These are phyloP conservation scores for Nycticebus coucang DNA, from an alignment of 2,113 vertebrate species.

Conservation along the genomic window DNA sequence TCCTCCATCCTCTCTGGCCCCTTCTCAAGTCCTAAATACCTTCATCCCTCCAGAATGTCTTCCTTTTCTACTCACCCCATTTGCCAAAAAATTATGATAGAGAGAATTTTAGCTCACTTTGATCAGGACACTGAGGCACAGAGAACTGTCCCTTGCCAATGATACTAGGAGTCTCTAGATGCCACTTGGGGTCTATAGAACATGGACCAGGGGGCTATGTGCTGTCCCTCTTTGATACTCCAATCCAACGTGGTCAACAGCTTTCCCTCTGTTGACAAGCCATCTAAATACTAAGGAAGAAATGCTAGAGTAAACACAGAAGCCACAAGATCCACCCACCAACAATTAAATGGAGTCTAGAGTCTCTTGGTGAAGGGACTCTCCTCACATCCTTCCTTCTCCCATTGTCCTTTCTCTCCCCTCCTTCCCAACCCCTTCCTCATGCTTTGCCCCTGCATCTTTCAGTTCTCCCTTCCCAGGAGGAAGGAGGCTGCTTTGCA, in stretches of 20 bases:
- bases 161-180: background rate
- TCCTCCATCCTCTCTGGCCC: background rate
- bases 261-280: background rate
- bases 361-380: background rate
- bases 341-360: background rate
- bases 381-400: background rate
- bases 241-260: background rate
- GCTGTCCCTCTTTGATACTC: background rate
- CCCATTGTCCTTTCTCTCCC: background rate
- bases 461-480: background rate
- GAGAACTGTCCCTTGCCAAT: background rate
- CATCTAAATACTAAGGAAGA: background rate
- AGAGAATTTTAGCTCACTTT: background rate
- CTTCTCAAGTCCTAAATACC: background rate
- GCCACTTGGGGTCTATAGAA: background rate
- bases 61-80: background rate
- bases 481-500: background rate
- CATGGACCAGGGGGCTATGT: background rate
- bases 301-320: background rate
- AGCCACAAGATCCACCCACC: background rate
- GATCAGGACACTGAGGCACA: conserved; percentile 38
- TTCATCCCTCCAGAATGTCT: background rate
- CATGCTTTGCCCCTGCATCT: background rate
- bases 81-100: background rate
- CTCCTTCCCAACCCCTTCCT: background rate